Evolutionary conservation across 2,888 invertebrate genomes (phyloP).

Genomic region (Teleiodes luculella): DNA sequence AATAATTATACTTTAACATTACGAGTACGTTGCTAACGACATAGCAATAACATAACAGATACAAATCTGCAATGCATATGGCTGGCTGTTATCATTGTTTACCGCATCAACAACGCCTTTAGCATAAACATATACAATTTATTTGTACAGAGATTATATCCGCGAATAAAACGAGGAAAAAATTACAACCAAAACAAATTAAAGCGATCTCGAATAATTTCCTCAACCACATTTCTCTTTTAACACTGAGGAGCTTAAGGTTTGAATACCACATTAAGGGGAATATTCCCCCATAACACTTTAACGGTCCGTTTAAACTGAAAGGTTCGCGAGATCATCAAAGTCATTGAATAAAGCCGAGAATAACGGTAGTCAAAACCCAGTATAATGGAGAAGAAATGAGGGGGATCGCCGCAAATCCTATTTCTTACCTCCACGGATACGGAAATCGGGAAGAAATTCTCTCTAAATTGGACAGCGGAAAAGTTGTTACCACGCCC

Average conservation of each 20-base stretch:
- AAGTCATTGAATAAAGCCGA: slow-evolving; percentile 31
- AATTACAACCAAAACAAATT: neutral
- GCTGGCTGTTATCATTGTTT: neutral
- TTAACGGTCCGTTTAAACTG: slow-evolving; percentile 17
- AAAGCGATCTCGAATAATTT: neutral
- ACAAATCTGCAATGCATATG: slow-evolving; percentile 3
- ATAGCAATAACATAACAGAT: slow-evolving; percentile 4
- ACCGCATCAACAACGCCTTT: neutral
- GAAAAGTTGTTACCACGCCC: slow-evolving; percentile 45
- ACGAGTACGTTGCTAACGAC: neutral
- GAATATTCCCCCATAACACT: slow-evolving; percentile 16
- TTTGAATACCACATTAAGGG: slow-evolving; percentile 18
- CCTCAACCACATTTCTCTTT: neutral
- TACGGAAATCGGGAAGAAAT: slow-evolving; percentile 40
- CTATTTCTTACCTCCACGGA: slow-evolving; percentile 38
- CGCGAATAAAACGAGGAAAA: neutral
- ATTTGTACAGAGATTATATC: neutral
- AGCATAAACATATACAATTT: neutral
- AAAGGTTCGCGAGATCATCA: slow-evolving; percentile 31
- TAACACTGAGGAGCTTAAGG: slow-evolving; percentile 1
- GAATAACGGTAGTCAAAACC: slow-evolving; percentile 36
- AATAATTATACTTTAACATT: too few relatives aligned
- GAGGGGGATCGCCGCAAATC: slow-evolving; percentile 40
- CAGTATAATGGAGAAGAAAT: slow-evolving; percentile 39
- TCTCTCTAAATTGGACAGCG: slow-evolving; percentile 52